phyloP scores from a whole-genome alignment of 2,797 vertebrate species.

The Myiotriccus ornatus region DNA sequence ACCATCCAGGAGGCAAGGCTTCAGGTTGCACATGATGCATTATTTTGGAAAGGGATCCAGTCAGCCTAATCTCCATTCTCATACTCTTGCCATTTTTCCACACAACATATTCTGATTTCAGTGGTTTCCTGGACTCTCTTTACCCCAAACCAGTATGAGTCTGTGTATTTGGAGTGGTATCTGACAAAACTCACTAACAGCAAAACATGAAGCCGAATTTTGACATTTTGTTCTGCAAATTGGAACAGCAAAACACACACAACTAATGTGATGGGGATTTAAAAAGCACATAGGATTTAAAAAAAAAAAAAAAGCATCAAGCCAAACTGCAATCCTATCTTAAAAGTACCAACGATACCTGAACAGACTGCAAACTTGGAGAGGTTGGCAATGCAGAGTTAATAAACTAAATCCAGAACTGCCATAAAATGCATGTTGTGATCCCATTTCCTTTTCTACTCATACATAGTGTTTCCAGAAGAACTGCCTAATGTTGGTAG shows the following conservation, averaged over 20 bases:
- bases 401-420: constrained; percentile 47
- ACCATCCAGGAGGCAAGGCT: neutral
- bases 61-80: neutral
- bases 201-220: neutral
- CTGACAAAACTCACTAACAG: neutral
- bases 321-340: neutral
- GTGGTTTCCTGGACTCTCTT: neutral
- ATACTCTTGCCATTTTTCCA: neutral
- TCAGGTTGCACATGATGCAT: neutral
- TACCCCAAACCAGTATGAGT: neutral
- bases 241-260: neutral
- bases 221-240: neutral
- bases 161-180: neutral
- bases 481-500: neutral
- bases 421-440: constrained; percentile 48
- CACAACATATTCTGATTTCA: neutral
- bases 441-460: constrained; percentile 56
- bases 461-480: constrained; percentile 31
- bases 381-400: neutral
- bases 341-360: neutral
- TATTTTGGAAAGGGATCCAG: neutral
- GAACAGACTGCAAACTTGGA: neutral
- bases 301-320: neutral
- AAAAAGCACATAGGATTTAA: neutral
- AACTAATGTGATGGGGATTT: neutral